Conservation (phyloP, 2,113 vertebrate species). For the Sphyrna mokarran region DNA sequence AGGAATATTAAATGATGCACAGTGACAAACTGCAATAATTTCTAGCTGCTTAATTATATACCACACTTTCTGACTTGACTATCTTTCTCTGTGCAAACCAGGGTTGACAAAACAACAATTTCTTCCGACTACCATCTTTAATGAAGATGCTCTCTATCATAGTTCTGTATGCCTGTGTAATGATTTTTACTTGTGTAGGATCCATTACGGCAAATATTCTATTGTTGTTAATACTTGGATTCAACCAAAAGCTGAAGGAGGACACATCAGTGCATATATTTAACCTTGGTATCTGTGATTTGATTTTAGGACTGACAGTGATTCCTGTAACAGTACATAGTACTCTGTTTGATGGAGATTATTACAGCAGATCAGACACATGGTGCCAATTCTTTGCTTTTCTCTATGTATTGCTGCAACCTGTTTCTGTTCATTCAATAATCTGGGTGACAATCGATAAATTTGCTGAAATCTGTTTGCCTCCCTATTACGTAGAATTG, state of each 20-base stretch:
- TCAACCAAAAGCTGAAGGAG: constrained; percentile 50
- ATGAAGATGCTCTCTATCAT: constrained; percentile 44
- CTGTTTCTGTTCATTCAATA: constrained; percentile 56
- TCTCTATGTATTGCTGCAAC: constrained; percentile 55
- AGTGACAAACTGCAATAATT: neutral
- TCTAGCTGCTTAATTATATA: neutral
- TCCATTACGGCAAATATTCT: constrained; percentile 53
- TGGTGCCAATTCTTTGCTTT: constrained; percentile 56
- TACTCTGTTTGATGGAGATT: constrained; percentile 43
- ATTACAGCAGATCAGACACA: constrained; percentile 38
- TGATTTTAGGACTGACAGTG: constrained; percentile 52
- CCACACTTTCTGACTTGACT: neutral
- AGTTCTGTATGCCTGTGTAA: constrained; percentile 44
- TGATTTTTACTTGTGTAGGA: constrained; percentile 48
- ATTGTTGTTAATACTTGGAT: constrained; percentile 51
- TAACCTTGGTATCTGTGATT: constrained; percentile 57
- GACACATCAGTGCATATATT: constrained; percentile 51
- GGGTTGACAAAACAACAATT: neutral
- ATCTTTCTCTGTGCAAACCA: neutral
- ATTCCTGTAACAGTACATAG: constrained; percentile 51
- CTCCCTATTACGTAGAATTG: constrained; percentile 52
- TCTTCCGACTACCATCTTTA: neutral
- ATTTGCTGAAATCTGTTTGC: constrained; percentile 59
- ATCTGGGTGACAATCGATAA: constrained; percentile 54
- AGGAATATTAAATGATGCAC: neutral